A percentile compares a stretch with the other conserved stretches of the same genome.
Conservation (phyloP, 2,797 vertebrate species). For the Sebastes umbrosus region DNA sequence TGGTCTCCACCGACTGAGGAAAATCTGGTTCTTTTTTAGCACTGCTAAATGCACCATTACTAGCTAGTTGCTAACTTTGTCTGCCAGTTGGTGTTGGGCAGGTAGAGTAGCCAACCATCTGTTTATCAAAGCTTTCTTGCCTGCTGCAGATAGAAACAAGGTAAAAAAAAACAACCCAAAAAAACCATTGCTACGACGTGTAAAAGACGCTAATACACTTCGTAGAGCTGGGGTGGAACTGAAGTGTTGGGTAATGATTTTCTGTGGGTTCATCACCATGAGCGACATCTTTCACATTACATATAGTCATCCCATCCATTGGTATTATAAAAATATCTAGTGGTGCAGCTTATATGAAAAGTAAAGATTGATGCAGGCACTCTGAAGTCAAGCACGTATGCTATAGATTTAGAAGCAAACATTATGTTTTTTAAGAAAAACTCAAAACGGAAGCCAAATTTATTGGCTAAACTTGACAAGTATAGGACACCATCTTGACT, state of each 20-base stretch:
- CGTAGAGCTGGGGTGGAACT: background rate
- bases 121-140: background rate
- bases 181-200: background rate
- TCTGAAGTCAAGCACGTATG: background rate
- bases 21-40: background rate
- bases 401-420: background rate
- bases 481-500: too few relatives aligned
- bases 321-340: background rate
- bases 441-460: background rate
- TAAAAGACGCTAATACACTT: background rate
- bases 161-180: background rate
- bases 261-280: too few relatives aligned
- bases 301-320: too few relatives aligned
- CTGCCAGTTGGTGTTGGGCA: background rate
- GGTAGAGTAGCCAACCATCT: background rate
- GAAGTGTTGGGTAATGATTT: background rate
- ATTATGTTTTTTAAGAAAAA: background rate
- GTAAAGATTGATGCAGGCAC: background rate
- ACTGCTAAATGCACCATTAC: background rate
- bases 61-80: background rate
- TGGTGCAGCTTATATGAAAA: background rate
- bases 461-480: background rate
- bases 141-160: background rate
- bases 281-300: too few relatives aligned
- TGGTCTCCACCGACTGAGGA: background rate